These are phyloP conservation scores for Melangyna quadrimaculata DNA, from an alignment of 2,888 invertebrate genomes.

Conservation along the genomic window DNA sequence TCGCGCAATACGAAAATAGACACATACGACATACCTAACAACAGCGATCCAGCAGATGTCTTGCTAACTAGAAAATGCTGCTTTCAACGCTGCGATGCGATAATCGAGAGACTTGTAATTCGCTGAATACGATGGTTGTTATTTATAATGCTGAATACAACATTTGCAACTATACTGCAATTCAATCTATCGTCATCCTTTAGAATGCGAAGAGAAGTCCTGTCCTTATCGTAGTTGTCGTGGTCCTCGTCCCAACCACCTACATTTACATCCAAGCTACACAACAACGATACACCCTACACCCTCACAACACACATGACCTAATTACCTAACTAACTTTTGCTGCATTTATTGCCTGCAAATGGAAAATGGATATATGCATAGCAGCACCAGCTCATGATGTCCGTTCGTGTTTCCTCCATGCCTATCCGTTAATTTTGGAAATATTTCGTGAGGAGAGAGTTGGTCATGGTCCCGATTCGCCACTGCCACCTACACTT, in stretches of 20 bases:
- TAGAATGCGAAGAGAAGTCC: not conserved
- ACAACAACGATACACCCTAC: not conserved
- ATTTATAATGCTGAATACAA: constrained; percentile 10
- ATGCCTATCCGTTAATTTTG: not conserved
- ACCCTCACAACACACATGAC: constrained; percentile 1
- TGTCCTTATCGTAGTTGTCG: not conserved
- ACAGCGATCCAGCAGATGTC: not conserved
- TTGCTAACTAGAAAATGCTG: not conserved
- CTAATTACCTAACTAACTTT: constrained; percentile 22
- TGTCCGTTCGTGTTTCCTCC: not conserved
- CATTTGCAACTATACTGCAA: not conserved
- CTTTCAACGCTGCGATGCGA: constrained; percentile 1
- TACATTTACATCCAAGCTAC: too few species aligned
- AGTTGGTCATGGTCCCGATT: not conserved
- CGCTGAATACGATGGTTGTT: not conserved
- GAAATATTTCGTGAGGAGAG: not conserved
- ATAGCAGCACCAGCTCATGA: constrained; percentile 7
- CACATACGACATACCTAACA: not conserved
- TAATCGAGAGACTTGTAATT: constrained; percentile 3
- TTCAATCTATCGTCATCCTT: constrained; percentile 1
- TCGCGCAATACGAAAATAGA: not conserved
- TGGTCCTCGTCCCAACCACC: not conserved
- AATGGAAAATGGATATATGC: not conserved
- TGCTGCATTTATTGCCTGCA: constrained; percentile 5
- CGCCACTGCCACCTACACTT: not conserved